Base-by-base conservation (phyloP, 2,797 vertebrate genomes). In the Rhyacichthys aspro region DNA sequence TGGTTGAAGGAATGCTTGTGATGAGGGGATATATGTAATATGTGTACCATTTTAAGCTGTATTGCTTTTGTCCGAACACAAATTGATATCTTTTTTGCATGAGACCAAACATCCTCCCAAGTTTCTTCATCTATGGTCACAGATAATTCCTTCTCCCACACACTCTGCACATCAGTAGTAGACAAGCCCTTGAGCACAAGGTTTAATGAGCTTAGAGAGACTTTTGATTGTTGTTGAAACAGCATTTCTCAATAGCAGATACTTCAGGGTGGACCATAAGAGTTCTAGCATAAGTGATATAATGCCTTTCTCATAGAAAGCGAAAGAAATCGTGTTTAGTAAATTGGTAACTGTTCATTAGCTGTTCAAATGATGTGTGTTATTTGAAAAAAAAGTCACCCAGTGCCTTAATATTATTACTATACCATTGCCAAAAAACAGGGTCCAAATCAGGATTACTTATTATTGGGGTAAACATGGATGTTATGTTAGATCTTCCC, bases 91-190 rank as follows among this genome's bases (percentile, higher is more conserved):
- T n/a, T n/a, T n/a, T n/a, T n/a, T n/a, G n/a, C n/a, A n/a, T n/a
- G n/a, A n/a, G n/a, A n/a, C n/a, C n/a, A n/a, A n/a, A n/a, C n/a
- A n/a, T n/a, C n/a, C n/a, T n/a, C n/a, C n/a, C n/a, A n/a, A n/a
- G n/a, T n/a, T n/a, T n/a, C n/a, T n/a, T n/a, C n/a, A n/a, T n/a
- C n/a, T 11, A 32, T 8, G 43, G 38, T 42, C 11, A 56, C 54
- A 36, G 42, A 19, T 28, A 37, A 7, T 34, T 45, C 55, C 42
- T 19, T 37, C 32, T 45, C 42, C 23, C 39, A 55, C 23, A 33
- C 39, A 33, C 39, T 23, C 5, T 2, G 2, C 5, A 5, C 19
- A 23, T 23, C 19, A 23, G 2, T 2, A 23, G 19, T 23, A 23
- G 2, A 23, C 19, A 23, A 23, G 19, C 19, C 19, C 2, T 23